Base-by-base conservation (phyloP, 1,140 invertebrate genomes). In the Tetramorium parvispinum region DNA sequence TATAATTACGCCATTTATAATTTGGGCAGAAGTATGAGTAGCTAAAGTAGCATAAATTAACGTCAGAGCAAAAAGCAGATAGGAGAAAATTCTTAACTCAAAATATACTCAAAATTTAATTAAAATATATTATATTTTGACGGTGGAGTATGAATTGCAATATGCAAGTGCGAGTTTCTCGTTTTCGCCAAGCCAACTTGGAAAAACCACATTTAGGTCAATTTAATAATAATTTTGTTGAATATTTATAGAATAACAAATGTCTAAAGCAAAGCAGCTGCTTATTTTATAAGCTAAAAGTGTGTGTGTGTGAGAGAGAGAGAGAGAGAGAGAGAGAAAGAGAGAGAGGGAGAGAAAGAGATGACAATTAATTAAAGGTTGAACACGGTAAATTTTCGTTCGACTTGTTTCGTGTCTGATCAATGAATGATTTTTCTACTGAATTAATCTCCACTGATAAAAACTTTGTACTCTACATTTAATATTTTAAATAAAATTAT, bases 211-310 rank as follows among this genome's bases (percentile, higher is more conserved):
- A 59, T 73, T 27, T 59, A 27, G 11, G 13, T 37, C 10, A 59
- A 71, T 82, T 46, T 40, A 70, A 68, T 73, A 59, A 82, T 71
- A 24, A 59, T 82, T 73, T 59, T 8, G 40, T 75, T 21, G 46
- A 51, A 83, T 59, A 46, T 46, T 32, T 32, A 32, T 32, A 32
- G 32, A 1, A 0, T 32, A 79, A 13, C 7, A 65, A 53, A 51
- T n/a, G 24, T 68, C 4, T 18, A 46, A 78, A 16, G 5, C 18
- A 55, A 57, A 83, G n/a, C 65, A 71, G 8, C 2, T 49, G 21
- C 32, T 46, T 43, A 0, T 63, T 40, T 59, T 76, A 43, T 43
- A n/a, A 27, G 18, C 24, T 4, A n/a, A 78, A 4, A 32, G 32
- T 4, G n/a, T n/a, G n/a, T n/a, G n/a, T n/a, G n/a, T n/a, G n/a